Conservation (phyloP, 2,888 invertebrate genomes). For the Pachliopta kotzebuea region DNA sequence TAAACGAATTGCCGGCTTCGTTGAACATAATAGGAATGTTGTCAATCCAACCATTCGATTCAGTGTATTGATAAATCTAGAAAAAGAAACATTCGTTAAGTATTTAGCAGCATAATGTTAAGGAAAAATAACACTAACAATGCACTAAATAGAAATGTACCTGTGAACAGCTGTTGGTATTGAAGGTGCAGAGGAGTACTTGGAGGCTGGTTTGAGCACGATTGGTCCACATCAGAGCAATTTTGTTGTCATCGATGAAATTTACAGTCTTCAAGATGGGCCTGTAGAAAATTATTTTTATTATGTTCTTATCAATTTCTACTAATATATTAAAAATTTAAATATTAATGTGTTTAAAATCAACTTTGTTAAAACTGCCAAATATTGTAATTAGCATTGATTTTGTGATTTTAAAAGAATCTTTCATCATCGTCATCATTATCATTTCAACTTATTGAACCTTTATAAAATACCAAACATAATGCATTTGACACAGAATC, state of each 20-base stretch:
- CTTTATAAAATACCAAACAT: too few relatives aligned
- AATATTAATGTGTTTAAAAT: too few relatives aligned
- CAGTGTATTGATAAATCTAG: conserved; percentile 71
- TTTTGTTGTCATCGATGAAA: conserved; percentile 85
- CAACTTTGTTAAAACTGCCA: too few relatives aligned
- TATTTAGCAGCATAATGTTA: background rate
- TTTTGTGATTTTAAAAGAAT: too few relatives aligned
- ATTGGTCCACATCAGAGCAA: conserved; percentile 93
- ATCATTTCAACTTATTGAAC: too few relatives aligned
- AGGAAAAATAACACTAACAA: background rate
- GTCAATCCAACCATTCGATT: conserved; percentile 88
- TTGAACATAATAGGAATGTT: conserved; percentile 87
- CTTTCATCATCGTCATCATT: too few relatives aligned
- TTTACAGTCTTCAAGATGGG: conserved; percentile 85
- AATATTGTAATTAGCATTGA: too few relatives aligned
- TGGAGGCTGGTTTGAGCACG: conserved; percentile 87
- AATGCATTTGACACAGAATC: too few relatives aligned
- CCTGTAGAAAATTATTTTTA: conserved; percentile 45
- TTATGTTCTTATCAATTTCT: too few relatives aligned
- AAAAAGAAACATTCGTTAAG: conserved; percentile 36
- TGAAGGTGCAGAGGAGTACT: conserved; percentile 81
- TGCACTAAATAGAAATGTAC: conserved; percentile 38
- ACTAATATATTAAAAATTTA: too few relatives aligned
- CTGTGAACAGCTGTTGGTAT: conserved; percentile 47
- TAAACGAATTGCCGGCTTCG: conserved; percentile 83